These are phyloP conservation scores for Anoplopoma fimbria DNA, from an alignment of 2,113 vertebrate species.

Conservation along the genomic window DNA sequence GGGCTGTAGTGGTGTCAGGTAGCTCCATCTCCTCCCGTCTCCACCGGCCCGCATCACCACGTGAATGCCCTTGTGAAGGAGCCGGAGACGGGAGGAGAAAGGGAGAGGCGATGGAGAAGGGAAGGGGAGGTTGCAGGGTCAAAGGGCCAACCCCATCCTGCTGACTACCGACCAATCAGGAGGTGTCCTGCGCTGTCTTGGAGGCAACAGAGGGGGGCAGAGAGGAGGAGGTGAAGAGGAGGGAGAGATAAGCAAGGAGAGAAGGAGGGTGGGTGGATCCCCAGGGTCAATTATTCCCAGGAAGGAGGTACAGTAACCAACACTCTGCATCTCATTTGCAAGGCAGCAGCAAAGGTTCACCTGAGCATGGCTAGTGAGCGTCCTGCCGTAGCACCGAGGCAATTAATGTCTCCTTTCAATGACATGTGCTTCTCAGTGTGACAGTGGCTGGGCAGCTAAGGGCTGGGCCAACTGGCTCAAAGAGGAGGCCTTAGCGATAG, in stretches of 20 bases:
- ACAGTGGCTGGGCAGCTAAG: constrained; percentile 77
- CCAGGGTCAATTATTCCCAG: constrained; percentile 83
- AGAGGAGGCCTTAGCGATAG: constrained; percentile 58
- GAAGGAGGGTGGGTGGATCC: constrained; percentile 74
- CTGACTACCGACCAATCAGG: constrained; percentile 82
- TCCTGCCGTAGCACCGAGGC: constrained; percentile 73
- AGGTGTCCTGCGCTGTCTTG: constrained; percentile 73
- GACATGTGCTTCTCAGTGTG: constrained; percentile 78
- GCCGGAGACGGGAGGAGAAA: constrained; percentile 43
- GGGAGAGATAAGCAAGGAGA: constrained; percentile 63
- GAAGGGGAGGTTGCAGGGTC: constrained; percentile 68
- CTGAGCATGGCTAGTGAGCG: constrained; percentile 74
- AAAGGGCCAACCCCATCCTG: constrained; percentile 78
- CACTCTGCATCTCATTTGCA: constrained; percentile 85
- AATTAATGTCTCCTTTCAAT: constrained; percentile 84
- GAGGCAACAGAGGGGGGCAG: constrained; percentile 55
- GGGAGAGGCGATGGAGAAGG: constrained; percentile 30
- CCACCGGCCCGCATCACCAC: constrained; percentile 51
- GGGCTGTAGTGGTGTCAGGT: constrained; percentile 22
- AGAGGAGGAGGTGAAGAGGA: constrained; percentile 56
- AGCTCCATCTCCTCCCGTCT: constrained; percentile 20
- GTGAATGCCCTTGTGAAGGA: constrained; percentile 75
- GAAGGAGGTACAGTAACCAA: constrained; percentile 79
- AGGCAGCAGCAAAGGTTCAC: constrained; percentile 78
- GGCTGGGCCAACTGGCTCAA: constrained; percentile 62